Evolutionary conservation across 2,113 vertebrate species (phyloP).

Genomic region (Lepus americanus): DNA sequence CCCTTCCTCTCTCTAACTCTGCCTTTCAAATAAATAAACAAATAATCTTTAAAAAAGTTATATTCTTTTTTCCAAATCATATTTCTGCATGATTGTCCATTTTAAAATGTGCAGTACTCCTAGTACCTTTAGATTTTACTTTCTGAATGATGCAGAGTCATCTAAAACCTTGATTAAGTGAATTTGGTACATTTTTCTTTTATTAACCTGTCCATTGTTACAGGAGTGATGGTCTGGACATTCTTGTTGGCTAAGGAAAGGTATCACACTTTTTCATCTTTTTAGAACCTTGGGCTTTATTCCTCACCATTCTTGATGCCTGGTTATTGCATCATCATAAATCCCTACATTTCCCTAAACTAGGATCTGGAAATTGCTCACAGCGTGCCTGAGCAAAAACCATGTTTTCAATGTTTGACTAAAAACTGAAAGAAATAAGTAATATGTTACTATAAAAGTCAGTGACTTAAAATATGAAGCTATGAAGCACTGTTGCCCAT

Average conservation of each 20-base stretch:
- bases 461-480: neutral
- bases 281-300: neutral
- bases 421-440: neutral
- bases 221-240: neutral
- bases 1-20: too few relatives aligned
- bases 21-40: too few relatives aligned
- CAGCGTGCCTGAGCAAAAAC: neutral
- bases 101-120: neutral
- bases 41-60: too few relatives aligned
- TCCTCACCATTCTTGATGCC: neutral
- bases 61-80: too few relatives aligned
- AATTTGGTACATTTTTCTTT: neutral
- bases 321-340: neutral
- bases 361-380: neutral
- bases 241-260: too few relatives aligned
- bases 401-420: neutral
- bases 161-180: neutral
- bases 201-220: neutral
- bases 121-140: neutral
- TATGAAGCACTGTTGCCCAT: neutral
- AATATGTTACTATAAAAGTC: neutral
- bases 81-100: neutral
- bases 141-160: rapidly evolving
- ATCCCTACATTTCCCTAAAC: neutral
- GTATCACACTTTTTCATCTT: too few relatives aligned